A percentile compares a stretch with the other conserved stretches of the same genome.
Conservation (phyloP, 2,888 invertebrate genomes). For the Oligia fasciuncula region DNA sequence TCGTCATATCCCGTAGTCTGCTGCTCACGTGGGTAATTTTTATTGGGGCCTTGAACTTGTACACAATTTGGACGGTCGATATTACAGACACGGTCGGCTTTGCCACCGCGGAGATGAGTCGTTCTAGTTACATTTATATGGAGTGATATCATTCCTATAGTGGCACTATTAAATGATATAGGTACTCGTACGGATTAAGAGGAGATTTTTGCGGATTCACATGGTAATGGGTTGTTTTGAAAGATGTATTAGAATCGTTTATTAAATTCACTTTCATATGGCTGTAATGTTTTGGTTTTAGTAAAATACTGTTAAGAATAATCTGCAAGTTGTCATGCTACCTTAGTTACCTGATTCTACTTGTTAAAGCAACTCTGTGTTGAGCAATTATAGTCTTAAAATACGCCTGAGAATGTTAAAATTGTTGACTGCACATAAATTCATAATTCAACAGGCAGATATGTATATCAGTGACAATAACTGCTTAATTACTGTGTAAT, state of each 20-base stretch:
- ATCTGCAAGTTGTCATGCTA: neutral
- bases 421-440: slow-evolving; percentile 15
- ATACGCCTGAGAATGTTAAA: slow-evolving; percentile 24
- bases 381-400: neutral
- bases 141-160: slow-evolving; percentile 80
- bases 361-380: neutral
- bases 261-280: neutral
- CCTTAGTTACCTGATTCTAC: neutral
- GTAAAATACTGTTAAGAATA: neutral
- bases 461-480: slow-evolving; percentile 48
- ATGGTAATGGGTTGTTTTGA: slow-evolving; percentile 2
- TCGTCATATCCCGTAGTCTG: slow-evolving; percentile 78
- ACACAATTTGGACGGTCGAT: slow-evolving; percentile 87
- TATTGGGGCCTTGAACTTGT: slow-evolving; percentile 89
- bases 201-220: slow-evolving; percentile 30
- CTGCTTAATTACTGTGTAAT: slow-evolving; percentile 36
- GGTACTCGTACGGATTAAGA: slow-evolving; percentile 30
- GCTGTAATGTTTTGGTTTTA: too few relatives aligned
- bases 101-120: slow-evolving; percentile 74
- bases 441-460: slow-evolving; percentile 36
- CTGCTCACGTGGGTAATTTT: slow-evolving; percentile 83
- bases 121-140: slow-evolving; percentile 75
- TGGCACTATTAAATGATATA: slow-evolving; percentile 59
- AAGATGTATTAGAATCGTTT: neutral
- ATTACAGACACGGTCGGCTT: slow-evolving; percentile 79